Evolutionary conservation across 2,113 vertebrate genomes (phyloP), one percentile per base, ranked within the genome.

Genomic region (Xyliphius kryptos): DNA sequence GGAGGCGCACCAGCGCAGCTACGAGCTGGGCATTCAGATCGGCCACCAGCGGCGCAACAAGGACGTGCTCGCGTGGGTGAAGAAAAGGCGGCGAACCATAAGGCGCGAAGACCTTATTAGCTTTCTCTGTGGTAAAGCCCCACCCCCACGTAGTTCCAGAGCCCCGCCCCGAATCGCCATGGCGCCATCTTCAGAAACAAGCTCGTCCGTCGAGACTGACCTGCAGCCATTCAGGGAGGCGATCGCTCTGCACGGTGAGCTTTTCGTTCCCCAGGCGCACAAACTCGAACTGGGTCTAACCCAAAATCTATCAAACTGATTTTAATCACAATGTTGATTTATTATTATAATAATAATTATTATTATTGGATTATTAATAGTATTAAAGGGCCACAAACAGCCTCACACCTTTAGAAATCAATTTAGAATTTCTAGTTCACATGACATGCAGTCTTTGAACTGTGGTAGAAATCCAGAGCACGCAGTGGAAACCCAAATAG

Each of bases 141-240:
- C 94, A 71, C 95, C 96, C 60, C 94, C 93, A 63, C 87, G 94
- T 77, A 95, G 90, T 76, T 84, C 93, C 77, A 89, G 93, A 63
- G 91, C 93, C 80, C 91, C 94, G 53, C 92, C 94, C 77, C 90
- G 91, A 87, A 88, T 95, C 76, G 87, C 92, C 83, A 90, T 97
- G 91, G 91, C 93, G 61, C 77, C 94, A 60, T 85, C 94, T 44
- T 86, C 92, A 52, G 95, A 97, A 87, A 92, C 93, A 46, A 93
- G 87, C 79, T 94, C 89, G 65, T 97, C 96, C 72, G 92, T 94
- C 81, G 96, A 98, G 86, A 93, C 96, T 14, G 96, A 99, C 85
- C 88, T 99, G 85, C 94, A 98, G 85, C 95, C 96, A 72, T 99
- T 99, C 88, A 91, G 94, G 86, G 95, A 99, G 91, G 96, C 96